Percentiles rank a stretch among this genome's conserved stretches.
Conservation (phyloP, 1,140 invertebrate genomes). For the Drosophila ohnishii region DNA sequence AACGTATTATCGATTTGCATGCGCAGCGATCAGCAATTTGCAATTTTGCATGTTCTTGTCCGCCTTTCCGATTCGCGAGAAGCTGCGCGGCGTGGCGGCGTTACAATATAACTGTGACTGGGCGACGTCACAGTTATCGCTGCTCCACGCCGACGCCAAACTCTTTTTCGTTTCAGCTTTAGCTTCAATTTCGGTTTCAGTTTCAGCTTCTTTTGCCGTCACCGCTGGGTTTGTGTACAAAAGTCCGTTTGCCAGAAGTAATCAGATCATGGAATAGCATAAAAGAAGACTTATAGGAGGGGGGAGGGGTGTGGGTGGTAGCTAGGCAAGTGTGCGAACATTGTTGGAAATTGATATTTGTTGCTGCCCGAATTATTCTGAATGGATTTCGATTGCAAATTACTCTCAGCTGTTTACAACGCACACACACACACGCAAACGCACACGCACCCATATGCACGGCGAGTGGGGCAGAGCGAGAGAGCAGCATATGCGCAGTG, state of each 20-base stretch:
- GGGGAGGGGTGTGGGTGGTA: background rate
- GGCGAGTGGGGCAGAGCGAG: conserved; percentile 20
- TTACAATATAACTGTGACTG: conserved; percentile 29
- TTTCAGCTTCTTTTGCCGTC: conserved; percentile 1
- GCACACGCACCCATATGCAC: conserved; percentile 7
- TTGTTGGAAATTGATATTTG: conserved; percentile 35
- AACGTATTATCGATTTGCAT: conserved; percentile 34
- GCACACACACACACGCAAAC: conserved; percentile 28
- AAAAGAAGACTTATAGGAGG: background rate
- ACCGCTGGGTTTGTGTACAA: conserved; percentile 8
- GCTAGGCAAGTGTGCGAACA: conserved; percentile 12
- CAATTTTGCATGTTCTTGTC: conserved; percentile 24
- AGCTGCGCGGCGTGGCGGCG: conserved; percentile 29
- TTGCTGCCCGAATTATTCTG: conserved; percentile 40
- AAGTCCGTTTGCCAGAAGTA: conserved; percentile 4
- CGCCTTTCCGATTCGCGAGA: conserved; percentile 22
- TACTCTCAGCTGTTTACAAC: conserved; percentile 66
- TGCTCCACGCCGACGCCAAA: conserved; percentile 14
- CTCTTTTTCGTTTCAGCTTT: background rate
- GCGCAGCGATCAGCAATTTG: conserved; percentile 33
- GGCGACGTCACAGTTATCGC: conserved; percentile 19
- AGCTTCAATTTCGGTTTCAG: conserved; percentile 14
- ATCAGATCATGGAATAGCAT: conserved; percentile 12
- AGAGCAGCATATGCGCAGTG: conserved; percentile 43
- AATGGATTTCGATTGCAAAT: conserved; percentile 49